Evolutionary conservation across 2,888 invertebrate genomes (phyloP).

Genomic region (Acleris literana): DNA sequence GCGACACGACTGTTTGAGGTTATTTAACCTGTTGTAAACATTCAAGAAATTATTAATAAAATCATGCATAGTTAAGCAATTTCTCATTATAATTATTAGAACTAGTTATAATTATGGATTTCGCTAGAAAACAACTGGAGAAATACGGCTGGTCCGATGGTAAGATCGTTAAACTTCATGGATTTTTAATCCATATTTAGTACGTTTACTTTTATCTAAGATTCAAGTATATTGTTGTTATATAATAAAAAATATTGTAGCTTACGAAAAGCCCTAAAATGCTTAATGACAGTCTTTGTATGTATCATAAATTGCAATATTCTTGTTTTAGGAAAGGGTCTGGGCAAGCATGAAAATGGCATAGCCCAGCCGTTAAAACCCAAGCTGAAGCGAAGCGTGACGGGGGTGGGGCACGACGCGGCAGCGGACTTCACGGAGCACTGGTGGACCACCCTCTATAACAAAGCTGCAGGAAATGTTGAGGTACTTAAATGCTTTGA

Average conservation of each 20-base stretch:
- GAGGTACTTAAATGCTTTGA: slow-evolving; percentile 62
- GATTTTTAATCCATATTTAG: neutral
- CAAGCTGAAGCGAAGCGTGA: slow-evolving; percentile 90
- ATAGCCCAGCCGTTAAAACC: slow-evolving; percentile 90
- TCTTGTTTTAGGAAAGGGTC: slow-evolving; percentile 87
- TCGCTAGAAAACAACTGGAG: slow-evolving; percentile 87
- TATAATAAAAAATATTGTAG: too few species aligned
- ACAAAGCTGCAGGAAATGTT: slow-evolving; percentile 88
- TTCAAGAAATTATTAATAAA: neutral
- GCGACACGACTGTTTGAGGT: slow-evolving; percentile 12
- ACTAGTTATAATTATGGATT: slow-evolving; percentile 80
- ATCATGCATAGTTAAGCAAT: slow-evolving; percentile 5
- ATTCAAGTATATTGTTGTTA: too few species aligned
- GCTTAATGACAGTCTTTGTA: neutral
- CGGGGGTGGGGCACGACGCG: slow-evolving; percentile 90
- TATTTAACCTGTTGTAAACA: slow-evolving; percentile 29
- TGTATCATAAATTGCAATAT: neutral
- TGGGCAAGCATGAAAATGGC: slow-evolving; percentile 92
- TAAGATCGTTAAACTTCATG: slow-evolving; percentile 41
- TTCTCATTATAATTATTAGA: neutral
- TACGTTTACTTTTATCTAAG: neutral
- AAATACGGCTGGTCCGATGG: slow-evolving; percentile 90
- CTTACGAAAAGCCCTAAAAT: too few species aligned
- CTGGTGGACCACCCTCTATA: slow-evolving; percentile 93
- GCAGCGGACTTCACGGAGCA: slow-evolving; percentile 90